Conservation (phyloP, 2,113 vertebrate species). For the Piliocolobus tephrosceles region DNA sequence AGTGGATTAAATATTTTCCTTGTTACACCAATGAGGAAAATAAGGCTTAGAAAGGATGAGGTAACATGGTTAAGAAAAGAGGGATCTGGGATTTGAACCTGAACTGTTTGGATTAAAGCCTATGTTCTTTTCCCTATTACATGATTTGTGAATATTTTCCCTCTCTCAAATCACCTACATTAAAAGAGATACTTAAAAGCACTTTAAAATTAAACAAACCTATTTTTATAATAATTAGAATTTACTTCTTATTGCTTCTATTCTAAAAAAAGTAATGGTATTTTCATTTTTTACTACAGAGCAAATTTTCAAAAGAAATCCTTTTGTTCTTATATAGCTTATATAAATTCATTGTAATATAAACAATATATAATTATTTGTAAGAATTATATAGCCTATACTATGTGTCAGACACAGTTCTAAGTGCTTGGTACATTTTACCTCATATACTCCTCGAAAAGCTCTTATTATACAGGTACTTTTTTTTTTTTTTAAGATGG, state of each 20-base stretch:
- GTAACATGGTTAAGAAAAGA: background rate
- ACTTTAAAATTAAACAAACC: background rate
- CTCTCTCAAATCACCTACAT: background rate
- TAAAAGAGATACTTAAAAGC: background rate
- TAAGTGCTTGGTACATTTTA: background rate
- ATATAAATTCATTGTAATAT: background rate
- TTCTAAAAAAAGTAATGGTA: background rate
- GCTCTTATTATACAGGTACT: background rate
- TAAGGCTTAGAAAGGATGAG: background rate
- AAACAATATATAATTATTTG: background rate
- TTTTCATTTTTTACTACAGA: constrained; percentile 5
- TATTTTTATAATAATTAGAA: constrained; percentile 36
- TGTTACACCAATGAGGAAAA: background rate
- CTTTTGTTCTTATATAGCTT: background rate
- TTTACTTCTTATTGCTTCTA: background rate
- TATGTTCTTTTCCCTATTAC: background rate
- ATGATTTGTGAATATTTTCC: background rate
- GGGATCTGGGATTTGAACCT: background rate
- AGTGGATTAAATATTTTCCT: background rate
- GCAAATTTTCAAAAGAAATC: background rate
- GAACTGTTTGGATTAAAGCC: background rate
- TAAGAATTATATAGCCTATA: background rate
- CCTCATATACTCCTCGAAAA: background rate
- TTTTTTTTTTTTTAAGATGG: too few relatives aligned
- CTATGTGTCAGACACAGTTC: background rate